phyloP scores from a whole-genome alignment of 2,888 invertebrate species.

The Encarsia formosa region DNA sequence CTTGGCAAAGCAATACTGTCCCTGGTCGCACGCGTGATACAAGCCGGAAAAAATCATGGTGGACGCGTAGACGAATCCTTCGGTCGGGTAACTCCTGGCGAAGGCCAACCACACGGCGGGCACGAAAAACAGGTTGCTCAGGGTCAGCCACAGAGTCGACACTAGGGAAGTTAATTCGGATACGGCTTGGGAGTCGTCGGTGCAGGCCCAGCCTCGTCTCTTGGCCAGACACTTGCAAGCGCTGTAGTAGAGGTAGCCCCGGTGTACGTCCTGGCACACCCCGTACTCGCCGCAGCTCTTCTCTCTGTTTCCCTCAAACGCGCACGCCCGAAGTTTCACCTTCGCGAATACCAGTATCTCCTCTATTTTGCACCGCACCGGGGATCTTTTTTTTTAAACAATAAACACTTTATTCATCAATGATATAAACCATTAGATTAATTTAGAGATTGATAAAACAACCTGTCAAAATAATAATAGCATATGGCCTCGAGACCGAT shows the following conservation, averaged over 20 bases:
- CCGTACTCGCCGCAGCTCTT: constrained; percentile 51
- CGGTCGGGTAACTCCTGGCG: constrained; percentile 54
- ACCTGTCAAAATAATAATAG: constrained; percentile 30
- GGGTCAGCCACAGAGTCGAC: constrained; percentile 52
- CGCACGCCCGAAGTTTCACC: constrained; percentile 50
- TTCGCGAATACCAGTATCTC: constrained; percentile 51
- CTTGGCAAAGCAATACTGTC: constrained; percentile 49
- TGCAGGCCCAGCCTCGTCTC: constrained; percentile 59
- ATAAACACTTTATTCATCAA: too few relatives aligned
- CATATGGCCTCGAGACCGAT: constrained; percentile 49
- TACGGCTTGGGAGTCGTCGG: constrained; percentile 53
- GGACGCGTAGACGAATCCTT: constrained; percentile 56
- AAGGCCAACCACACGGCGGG: constrained; percentile 56
- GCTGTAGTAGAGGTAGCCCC: constrained; percentile 51
- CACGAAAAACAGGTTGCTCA: constrained; percentile 59
- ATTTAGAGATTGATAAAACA: too few relatives aligned
- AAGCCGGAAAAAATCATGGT: constrained; percentile 60
- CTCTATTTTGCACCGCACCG: constrained; percentile 46
- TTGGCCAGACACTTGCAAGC: constrained; percentile 52
- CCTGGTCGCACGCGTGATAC: constrained; percentile 62
- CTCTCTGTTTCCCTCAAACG: constrained; percentile 46
- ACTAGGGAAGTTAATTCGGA: constrained; percentile 45
- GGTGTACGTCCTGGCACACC: constrained; percentile 52
- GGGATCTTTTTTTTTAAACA: too few relatives aligned
- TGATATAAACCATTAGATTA: too few relatives aligned